Conservation (phyloP, 1,140 invertebrate genomes). For the Drosophila micromelanica region DNA sequence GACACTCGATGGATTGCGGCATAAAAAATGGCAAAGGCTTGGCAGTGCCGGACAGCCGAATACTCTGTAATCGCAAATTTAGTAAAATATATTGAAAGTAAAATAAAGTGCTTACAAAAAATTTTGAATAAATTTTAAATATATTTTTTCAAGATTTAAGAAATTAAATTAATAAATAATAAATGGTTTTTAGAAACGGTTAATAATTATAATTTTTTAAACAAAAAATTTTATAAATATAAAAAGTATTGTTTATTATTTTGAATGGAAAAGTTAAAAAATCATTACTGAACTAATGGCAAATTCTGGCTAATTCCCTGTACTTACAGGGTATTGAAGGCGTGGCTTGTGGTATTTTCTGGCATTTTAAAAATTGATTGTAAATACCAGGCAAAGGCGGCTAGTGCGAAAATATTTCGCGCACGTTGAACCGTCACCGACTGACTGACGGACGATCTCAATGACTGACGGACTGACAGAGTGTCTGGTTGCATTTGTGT, state of each 20-base stretch:
- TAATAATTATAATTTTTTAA: too few species aligned
- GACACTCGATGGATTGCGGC: slow-evolving; percentile 46
- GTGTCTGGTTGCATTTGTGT: slow-evolving; percentile 29
- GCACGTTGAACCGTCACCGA: slow-evolving; percentile 48
- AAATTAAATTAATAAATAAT: too few species aligned
- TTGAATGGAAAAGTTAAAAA: too few species aligned
- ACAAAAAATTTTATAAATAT: too few species aligned
- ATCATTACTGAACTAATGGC: too few species aligned
- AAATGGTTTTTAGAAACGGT: too few species aligned
- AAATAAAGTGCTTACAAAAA: too few species aligned
- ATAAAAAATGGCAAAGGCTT: slow-evolving; percentile 33
- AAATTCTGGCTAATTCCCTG: background rate
- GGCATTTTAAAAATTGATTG: slow-evolving; percentile 65
- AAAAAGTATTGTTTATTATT: too few species aligned
- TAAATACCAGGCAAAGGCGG: slow-evolving; percentile 54
- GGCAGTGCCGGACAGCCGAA: background rate
- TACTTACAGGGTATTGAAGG: slow-evolving; percentile 30
- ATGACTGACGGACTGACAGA: slow-evolving; percentile 26
- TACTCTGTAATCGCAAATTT: slow-evolving; percentile 26
- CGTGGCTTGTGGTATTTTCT: slow-evolving; percentile 20
- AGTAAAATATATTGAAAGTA: too few species aligned
- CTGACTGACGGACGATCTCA: slow-evolving; percentile 17
- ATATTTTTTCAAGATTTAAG: too few species aligned
- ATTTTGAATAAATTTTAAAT: too few species aligned
- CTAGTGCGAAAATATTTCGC: slow-evolving; percentile 65